phyloP scores from a whole-genome alignment of 2,113 vertebrate genomes.

The Diadophis punctatus region DNA sequence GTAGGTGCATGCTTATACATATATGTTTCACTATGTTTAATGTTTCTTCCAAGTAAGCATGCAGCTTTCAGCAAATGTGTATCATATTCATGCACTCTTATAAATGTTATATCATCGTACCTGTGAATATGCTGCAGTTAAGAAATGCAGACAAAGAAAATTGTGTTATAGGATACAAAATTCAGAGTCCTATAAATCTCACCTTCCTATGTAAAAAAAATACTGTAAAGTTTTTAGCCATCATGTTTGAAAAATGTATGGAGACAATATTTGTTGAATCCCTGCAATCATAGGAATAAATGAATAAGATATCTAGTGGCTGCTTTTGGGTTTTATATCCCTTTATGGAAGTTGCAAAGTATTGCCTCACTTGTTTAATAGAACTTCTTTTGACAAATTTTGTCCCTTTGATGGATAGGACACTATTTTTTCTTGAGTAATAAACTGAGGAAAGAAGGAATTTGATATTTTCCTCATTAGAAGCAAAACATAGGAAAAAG shows the following conservation, averaged over 20 bases:
- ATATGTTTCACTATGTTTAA: neutral
- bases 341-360: neutral
- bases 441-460: neutral
- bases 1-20: neutral
- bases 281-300: neutral
- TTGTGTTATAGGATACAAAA: neutral
- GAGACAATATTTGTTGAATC: neutral
- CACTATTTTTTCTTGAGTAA: neutral
- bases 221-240: neutral
- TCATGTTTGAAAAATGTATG: neutral
- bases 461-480: neutral
- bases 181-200: neutral
- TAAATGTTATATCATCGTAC: neutral
- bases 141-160: neutral
- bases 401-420: neutral
- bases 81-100: neutral
- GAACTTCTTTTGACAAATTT: neutral
- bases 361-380: neutral
- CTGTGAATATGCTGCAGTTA: neutral
- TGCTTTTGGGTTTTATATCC: neutral
- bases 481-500: neutral
- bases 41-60: neutral
- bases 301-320: neutral
- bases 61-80: neutral
- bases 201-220: neutral